Evolutionary conservation across 1,140 invertebrate species (phyloP), one percentile per base, ranked within the genome.

Genomic region (Procambarus virginalis): DNA sequence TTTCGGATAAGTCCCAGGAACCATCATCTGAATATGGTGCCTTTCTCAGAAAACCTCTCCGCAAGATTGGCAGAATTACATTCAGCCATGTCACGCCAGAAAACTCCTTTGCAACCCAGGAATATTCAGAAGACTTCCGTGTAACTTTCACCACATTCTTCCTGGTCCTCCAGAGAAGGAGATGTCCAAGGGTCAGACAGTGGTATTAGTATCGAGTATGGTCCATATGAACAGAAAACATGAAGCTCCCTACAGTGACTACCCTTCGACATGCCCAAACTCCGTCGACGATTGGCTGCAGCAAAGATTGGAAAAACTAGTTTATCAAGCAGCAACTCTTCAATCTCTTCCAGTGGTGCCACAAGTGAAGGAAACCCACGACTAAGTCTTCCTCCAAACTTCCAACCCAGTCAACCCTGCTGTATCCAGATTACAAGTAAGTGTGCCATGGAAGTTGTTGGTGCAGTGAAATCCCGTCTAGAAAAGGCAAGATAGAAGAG

Each of bases 231-330:
- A 60, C 10, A 81, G 89, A 20, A 73, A 80, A 51, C 68, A 48
- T 45, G 94, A 95, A 77, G 94, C 94, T 22, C 96, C 97, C 92
- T 94, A 97, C 51, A 95, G 95, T 34, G 96, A 97, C 94, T 97
- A 86, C 97, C 97, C 0, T 98, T 97, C 92, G 97, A 98, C 92
- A 97, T 98, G 97, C 97, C 97, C 17, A 98, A 98, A 94, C 94
- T 98, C 70, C 94, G 97, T 81, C 95, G 97, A 55, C 95, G 96
- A 91, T 94, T 97, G 83, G 93, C 95, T 14, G 95, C 95, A 92
- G 91, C 90, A 12, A 85, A 82, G 45, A 84, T 95, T 92, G 89
- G 86, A 14, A 91, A 90, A 76, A 84, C 92, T 34, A 89, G 90
- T 64, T 87, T 91, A 20, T 92, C 92, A n/a, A 89, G 76, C 68